Percentiles rank a stretch among this genome's conserved stretches.
Conservation (phyloP, 2,797 vertebrate species). For the Lateolabrax maculatus region DNA sequence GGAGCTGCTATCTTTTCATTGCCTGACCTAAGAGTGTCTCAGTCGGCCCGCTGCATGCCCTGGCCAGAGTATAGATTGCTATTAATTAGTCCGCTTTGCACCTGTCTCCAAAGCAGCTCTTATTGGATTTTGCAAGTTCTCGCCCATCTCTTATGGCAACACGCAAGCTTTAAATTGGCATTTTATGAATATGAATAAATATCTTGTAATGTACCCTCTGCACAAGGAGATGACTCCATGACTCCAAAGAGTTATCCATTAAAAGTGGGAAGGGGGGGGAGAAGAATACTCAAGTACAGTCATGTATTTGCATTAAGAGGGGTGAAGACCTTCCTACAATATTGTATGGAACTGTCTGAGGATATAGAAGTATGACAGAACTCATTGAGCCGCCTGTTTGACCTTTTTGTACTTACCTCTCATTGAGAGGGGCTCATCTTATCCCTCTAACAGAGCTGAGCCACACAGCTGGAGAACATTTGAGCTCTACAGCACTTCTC, state of each 20-base stretch:
- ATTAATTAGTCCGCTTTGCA: constrained; percentile 86
- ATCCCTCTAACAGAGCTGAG: constrained; percentile 63
- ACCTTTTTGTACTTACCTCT: constrained; percentile 74
- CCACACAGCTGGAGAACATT: constrained; percentile 70
- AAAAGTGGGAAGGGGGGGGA: constrained; percentile 33
- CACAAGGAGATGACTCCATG: constrained; percentile 66
- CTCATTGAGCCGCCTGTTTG: constrained; percentile 64
- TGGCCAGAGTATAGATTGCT: constrained; percentile 83
- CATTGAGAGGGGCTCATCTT: constrained; percentile 70
- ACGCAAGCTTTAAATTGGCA: constrained; percentile 71
- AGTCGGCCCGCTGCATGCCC: constrained; percentile 76
- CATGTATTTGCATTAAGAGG: constrained; percentile 76
- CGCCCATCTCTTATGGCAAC: constrained; percentile 74
- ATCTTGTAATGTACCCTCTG: constrained; percentile 66
- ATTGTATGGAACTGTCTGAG: constrained; percentile 54
- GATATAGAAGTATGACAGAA: constrained; percentile 65
- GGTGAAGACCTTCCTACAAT: constrained; percentile 62
- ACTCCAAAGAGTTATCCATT: constrained; percentile 69
- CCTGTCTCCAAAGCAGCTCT: constrained; percentile 81
- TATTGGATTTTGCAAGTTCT: constrained; percentile 79
- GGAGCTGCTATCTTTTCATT: constrained; percentile 86
- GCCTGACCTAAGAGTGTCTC: constrained; percentile 81
- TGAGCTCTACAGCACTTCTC: constrained; percentile 64
- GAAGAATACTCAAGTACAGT: constrained; percentile 60
- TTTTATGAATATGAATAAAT: constrained; percentile 83